A percentile compares a stretch with the other conserved stretches of the same genome.
phyloP scores from a whole-genome alignment of 2,113 vertebrate genomes.

The Eulacestoma nigropectus region DNA sequence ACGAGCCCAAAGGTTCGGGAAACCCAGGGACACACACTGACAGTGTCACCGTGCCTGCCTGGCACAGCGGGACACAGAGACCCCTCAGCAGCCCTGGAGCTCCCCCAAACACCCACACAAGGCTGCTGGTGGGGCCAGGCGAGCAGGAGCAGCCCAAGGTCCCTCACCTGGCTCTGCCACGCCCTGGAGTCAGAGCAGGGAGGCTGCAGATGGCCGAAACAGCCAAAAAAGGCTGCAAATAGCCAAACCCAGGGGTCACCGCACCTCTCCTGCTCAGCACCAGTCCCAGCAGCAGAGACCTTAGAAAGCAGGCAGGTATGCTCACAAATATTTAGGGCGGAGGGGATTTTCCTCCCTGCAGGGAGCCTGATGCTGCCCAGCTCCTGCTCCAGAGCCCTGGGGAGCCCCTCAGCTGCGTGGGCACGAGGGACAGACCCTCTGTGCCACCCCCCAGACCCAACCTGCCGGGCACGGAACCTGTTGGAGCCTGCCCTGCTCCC shows the following conservation, averaged over 20 bases:
- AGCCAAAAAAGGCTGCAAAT: not conserved
- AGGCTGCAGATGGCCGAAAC: not conserved
- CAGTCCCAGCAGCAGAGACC: not conserved
- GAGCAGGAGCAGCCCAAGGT: not conserved
- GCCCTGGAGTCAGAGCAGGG: accelerated
- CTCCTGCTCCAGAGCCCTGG: not conserved
- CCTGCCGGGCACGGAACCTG: not conserved
- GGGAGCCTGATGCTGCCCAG: not conserved
- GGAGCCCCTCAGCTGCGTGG: not conserved
- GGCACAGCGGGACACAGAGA: not conserved
- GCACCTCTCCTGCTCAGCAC: not conserved
- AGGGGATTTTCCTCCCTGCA: not conserved
- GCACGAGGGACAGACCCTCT: accelerated
- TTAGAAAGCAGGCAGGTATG: not conserved
- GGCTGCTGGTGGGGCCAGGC: not conserved
- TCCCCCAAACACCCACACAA: accelerated
- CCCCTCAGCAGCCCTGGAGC: not conserved
- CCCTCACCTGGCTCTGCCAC: not conserved
- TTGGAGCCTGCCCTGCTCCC: not conserved
- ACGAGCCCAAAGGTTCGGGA: not conserved
- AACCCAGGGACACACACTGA: not conserved
- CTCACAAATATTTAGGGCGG: accelerated
- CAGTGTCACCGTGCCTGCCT: not conserved
- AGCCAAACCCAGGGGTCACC: not conserved
- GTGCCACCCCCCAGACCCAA: not conserved